Conservation (phyloP, 2,113 vertebrate species). For the Lanius collurio region DNA sequence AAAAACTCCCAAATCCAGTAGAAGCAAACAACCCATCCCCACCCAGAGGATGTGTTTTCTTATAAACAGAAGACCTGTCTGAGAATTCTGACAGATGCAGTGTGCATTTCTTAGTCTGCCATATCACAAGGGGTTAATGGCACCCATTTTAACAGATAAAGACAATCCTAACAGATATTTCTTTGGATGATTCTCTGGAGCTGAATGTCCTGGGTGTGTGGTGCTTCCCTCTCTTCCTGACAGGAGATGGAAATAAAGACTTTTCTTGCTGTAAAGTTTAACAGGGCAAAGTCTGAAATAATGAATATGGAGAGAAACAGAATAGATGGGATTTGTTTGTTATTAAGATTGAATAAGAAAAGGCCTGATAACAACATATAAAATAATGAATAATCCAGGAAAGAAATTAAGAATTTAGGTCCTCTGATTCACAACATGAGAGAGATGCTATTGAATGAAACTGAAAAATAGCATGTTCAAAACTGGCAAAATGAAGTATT, state of each 20-base stretch:
- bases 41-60: not conserved
- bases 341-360: not conserved
- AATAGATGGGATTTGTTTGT: not conserved
- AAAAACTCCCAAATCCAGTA: fast-evolving
- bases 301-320: not conserved
- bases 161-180: not conserved
- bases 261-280: not conserved
- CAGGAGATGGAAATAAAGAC: not conserved
- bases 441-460: not conserved
- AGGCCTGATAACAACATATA: not conserved
- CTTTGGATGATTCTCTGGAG: not conserved
- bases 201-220: not conserved
- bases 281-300: not conserved
- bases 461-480: not conserved
- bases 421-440: not conserved
- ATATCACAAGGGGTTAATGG: not conserved
- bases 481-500: not conserved
- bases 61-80: not conserved
- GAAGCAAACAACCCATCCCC: fast-evolving
- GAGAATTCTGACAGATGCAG: not conserved
- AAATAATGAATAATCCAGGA: not conserved
- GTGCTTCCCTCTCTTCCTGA: not conserved
- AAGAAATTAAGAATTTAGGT: not conserved
- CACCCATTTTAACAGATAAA: not conserved
- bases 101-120: not conserved